Evolutionary conservation across 2,113 vertebrate genomes (phyloP).

Genomic region (Cnemophilus loriae): DNA sequence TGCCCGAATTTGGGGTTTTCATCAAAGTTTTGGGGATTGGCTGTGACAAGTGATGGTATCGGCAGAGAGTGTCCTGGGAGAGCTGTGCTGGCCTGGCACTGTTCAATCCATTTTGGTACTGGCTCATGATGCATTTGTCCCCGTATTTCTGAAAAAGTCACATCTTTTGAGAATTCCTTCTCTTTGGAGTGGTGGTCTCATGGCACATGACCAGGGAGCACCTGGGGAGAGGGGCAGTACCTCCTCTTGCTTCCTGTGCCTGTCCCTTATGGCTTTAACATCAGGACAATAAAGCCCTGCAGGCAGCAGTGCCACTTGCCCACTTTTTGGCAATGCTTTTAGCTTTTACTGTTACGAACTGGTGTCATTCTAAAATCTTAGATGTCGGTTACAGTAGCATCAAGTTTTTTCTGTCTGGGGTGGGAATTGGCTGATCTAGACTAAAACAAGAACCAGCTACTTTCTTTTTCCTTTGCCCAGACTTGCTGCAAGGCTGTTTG

Average conservation of each 20-base stretch:
- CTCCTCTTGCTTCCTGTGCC: background rate
- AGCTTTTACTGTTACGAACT: background rate
- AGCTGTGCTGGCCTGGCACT: background rate
- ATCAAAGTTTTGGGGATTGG: background rate
- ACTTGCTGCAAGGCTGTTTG: background rate
- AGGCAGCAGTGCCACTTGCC: background rate
- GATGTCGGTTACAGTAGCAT: background rate
- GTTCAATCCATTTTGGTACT: fast-evolving
- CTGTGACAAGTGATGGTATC: background rate
- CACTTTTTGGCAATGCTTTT: background rate
- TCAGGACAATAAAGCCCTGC: background rate
- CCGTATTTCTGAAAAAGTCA: background rate
- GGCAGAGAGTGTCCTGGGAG: background rate
- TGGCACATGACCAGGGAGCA: background rate
- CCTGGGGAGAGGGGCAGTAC: background rate
- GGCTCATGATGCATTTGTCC: fast-evolving
- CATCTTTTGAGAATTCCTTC: background rate
- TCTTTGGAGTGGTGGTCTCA: background rate
- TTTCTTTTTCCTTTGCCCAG: background rate
- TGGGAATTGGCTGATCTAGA: background rate
- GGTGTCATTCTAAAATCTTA: background rate
- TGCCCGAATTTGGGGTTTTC: background rate
- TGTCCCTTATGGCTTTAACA: background rate
- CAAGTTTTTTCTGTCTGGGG: background rate
- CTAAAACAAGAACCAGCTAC: background rate